Base-by-base conservation (phyloP, 2,888 invertebrate species). In the Gonocerus acuteangulatus region DNA sequence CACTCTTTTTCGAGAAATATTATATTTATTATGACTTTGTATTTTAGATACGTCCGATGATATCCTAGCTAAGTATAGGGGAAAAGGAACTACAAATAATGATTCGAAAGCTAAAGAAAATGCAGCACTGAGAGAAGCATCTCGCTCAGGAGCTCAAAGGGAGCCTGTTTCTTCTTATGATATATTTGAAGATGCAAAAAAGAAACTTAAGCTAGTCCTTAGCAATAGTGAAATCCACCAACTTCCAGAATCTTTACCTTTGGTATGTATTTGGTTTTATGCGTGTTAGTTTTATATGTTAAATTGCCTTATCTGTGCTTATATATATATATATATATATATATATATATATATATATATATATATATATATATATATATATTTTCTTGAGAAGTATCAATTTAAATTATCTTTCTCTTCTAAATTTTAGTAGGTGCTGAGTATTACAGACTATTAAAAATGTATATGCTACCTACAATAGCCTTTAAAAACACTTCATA, bases 31-130 rank as follows among this genome's bases (percentile, higher is more conserved):
- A n/a, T n/a, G n/a, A 27, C 4, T 23, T n/a, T 39, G 34, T 16
- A 18, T 39, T 27, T 9, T 16, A 71, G 93, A 93, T 76, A 84
- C 84, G 34, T 86, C 89, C 0, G 95, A 95, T 71, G 94, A 95
- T 71, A 96, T 96, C 71, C 79, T 96, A 68, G 95, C 92, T 44
- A 96, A 95, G 75, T 96, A 96, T 76, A 80, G 95, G 2, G 81
- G 84, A 67, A 83, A 85, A 72, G 79, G 82, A 60, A 22, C 21
- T 27, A n/a, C n/a, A n/a, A 54, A 48, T 16, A 48, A 48, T n/a
- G 60, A 45, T 6, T 18, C 49, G 16, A 63, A 62, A 27, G 36
- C 16, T 13, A 64, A 63, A 61, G 65, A 67, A 27, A 65, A 54
- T 34, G 18, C 45, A 16, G 32, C 48, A 2, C 27, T 9, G 2